Percentiles rank a stretch among this genome's conserved stretches.
Evolutionary conservation across 2,797 vertebrate species (phyloP).

Genomic region (Sebastes iracundus): DNA sequence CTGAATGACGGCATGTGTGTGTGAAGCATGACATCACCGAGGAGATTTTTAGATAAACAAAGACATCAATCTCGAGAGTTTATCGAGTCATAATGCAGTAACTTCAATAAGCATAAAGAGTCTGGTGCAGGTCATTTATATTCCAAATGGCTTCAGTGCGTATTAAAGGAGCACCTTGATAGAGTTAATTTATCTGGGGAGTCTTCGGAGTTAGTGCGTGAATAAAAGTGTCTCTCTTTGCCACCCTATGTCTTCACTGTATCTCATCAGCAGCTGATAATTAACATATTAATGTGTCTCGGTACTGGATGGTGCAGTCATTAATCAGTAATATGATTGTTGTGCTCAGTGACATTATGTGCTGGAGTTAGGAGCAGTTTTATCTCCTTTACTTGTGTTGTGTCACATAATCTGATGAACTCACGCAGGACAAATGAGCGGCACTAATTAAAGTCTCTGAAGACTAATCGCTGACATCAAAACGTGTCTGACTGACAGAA

Average conservation of each 20-base stretch:
- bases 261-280: slow-evolving; percentile 18
- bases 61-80: neutral
- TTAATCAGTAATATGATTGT: slow-evolving; percentile 22
- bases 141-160: neutral
- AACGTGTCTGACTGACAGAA: neutral
- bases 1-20: slow-evolving; percentile 54
- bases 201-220: neutral
- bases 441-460: slow-evolving; percentile 16
- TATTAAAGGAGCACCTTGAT: slow-evolving; percentile 11
- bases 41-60: slow-evolving; percentile 11
- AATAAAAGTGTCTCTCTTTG: slow-evolving; percentile 18
- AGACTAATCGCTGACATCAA: neutral
- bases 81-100: neutral
- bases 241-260: neutral
- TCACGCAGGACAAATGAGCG: slow-evolving; percentile 8
- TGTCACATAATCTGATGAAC: slow-evolving; percentile 15
- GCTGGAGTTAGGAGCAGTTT: neutral
- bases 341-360: neutral
- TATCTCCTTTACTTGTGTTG: neutral
- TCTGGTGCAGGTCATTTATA: neutral
- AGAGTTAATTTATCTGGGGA: slow-evolving; percentile 17
- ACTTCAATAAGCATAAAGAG: slow-evolving; percentile 3
- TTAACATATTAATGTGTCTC: slow-evolving; percentile 25
- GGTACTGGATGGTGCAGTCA: slow-evolving; percentile 1
- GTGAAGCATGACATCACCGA: slow-evolving; percentile 49